Evolutionary conservation across 2,888 invertebrate species (phyloP), one percentile per base, ranked within the genome.

Genomic region (Polia nebulosa): DNA sequence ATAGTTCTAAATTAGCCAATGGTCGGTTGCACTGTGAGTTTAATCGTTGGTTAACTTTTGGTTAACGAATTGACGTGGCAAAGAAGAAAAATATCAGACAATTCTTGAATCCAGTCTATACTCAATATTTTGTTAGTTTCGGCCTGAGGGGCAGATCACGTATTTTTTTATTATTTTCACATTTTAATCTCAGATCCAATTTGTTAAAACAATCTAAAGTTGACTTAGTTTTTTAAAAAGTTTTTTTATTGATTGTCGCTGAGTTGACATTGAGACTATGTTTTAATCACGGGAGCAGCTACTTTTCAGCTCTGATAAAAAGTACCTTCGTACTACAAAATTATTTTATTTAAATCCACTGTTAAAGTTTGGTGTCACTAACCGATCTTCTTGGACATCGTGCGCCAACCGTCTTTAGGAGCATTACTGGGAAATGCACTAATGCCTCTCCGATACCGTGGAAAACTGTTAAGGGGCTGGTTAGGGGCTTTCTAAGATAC

Each of bases 391-490:
- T 89, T 90, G 94, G 95, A 94, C 95, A 94, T 92, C 93, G 92
- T 89, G 89, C 88, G 88, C 88, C 92, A 89, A 91, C 90, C 93
- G 92, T 94, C 94, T 94, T 95, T 94, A 92, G 93, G 89, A 90
- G 95, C 93, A 95, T 95, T 95, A 95, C 93, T 87, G 92, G 83
- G 92, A 94, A 95, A 95, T 95, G 94, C 95, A 94, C 94, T 95
- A 95, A 95, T 94, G 94, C 95, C 89, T 88, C 90, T 91, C 80
- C 93, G 88, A 93, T 93, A 93, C 93, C 86, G 88, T 90, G 94
- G 93, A 95, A 95, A 95, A 95, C 94, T 95, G 95, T 95, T 95
- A 95, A 95, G 95, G 95, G 95, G 95, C 90, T 93, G 94, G 94
- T 94, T 94, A 92, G 94, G 84, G 93, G 95, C 95, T 94, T 95